Conservation (phyloP, 2,113 vertebrate species). For the Triplophysa tibetana region DNA sequence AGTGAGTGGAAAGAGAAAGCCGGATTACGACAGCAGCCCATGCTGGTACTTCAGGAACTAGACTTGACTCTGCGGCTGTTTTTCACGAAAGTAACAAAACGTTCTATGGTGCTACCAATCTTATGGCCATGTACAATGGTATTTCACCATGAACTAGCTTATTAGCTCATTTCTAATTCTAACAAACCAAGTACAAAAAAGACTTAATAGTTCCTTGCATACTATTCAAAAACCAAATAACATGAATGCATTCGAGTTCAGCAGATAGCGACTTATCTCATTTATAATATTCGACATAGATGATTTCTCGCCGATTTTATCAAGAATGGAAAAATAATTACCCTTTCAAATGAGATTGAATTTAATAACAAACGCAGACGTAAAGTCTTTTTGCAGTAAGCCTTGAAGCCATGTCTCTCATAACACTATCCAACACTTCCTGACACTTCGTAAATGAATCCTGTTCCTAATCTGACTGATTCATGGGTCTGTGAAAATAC, state of each 20-base stretch:
- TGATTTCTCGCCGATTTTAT: neutral
- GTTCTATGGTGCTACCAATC: neutral
- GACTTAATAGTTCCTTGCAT: neutral
- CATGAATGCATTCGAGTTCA: neutral
- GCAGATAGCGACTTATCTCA: neutral
- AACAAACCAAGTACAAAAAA: neutral
- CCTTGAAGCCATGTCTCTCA: neutral
- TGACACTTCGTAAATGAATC: constrained; percentile 73
- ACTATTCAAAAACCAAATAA: neutral
- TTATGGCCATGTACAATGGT: neutral
- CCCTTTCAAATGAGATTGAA: neutral
- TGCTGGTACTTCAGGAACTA: constrained; percentile 33
- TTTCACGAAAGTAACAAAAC: neutral
- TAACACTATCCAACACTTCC: constrained; percentile 56
- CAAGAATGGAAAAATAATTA: neutral
- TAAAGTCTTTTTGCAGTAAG: neutral
- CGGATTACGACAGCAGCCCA: constrained; percentile 47
- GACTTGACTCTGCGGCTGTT: constrained; percentile 39
- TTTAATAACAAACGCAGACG: neutral
- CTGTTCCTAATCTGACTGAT: constrained; percentile 71
- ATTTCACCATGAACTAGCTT: too few relatives aligned
- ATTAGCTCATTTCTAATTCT: too few relatives aligned
- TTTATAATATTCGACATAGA: neutral
- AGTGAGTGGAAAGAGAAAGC: constrained; percentile 55
- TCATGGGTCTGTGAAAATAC: constrained; percentile 79